Percentiles rank a stretch among this genome's conserved stretches.
These are phyloP conservation scores for Atherinomorus stipes DNA, from an alignment of 2,113 vertebrate genomes.

Conservation along the genomic window DNA sequence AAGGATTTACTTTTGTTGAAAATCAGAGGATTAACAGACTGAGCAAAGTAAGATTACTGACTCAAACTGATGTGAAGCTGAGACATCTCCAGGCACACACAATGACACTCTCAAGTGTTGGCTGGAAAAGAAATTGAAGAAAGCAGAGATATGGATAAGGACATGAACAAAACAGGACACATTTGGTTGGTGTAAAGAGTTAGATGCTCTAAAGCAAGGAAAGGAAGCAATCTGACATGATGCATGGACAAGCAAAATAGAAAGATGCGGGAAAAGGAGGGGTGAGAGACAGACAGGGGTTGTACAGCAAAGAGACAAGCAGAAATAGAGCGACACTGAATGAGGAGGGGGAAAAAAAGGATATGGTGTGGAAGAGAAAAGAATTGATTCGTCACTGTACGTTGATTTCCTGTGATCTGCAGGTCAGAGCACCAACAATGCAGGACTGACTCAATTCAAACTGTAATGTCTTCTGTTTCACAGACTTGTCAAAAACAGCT, in stretches of 20 bases:
- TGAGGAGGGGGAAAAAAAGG: slow-evolving; percentile 35
- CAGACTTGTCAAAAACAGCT: slow-evolving; percentile 12
- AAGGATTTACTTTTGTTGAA: slow-evolving; percentile 66
- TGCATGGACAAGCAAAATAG: slow-evolving; percentile 35
- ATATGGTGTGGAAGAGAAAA: slow-evolving; percentile 50
- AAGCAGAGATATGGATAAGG: slow-evolving; percentile 19
- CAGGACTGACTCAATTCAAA: slow-evolving; percentile 69
- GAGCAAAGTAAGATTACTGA: slow-evolving; percentile 54
- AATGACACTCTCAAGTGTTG: slow-evolving; percentile 23
- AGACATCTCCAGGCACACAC: slow-evolving; percentile 38
- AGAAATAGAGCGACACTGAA: slow-evolving; percentile 38
- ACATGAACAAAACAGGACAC: slow-evolving; percentile 54
- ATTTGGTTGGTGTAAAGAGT: slow-evolving; percentile 51
- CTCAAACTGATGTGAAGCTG: slow-evolving; percentile 50
- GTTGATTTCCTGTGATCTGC: slow-evolving; percentile 65
- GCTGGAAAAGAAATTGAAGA: slow-evolving; percentile 38
- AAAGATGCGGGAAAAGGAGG: slow-evolving; percentile 33
- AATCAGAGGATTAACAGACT: slow-evolving; percentile 63
- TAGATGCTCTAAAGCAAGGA: slow-evolving; percentile 36
- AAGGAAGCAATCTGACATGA: slow-evolving; percentile 49
- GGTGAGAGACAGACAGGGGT: slow-evolving; percentile 52
- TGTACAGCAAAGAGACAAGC: slow-evolving; percentile 57
- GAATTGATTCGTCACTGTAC: slow-evolving; percentile 66
- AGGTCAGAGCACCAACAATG: slow-evolving; percentile 70
- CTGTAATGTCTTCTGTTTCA: slow-evolving; percentile 37